Evolutionary conservation across 2,797 vertebrate genomes (phyloP).

Genomic region (Enteromius unitaeniatus): DNA sequence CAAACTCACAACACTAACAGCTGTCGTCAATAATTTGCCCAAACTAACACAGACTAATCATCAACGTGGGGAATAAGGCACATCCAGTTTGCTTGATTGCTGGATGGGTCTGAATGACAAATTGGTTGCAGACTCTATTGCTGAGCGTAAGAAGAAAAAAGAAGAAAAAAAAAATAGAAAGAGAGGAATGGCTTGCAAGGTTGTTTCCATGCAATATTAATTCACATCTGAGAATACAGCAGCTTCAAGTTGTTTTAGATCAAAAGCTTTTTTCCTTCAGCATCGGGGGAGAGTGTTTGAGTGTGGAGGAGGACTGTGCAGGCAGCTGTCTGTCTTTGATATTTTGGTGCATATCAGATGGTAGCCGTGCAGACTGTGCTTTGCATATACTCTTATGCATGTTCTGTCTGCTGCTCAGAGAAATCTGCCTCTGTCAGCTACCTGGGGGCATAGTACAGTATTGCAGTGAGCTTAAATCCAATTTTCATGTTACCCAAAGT

Average conservation of each 20-base stretch:
- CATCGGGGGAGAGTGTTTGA: constrained; percentile 73
- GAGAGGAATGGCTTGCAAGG: constrained; percentile 67
- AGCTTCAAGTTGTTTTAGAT: constrained; percentile 75
- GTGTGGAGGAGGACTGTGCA: constrained; percentile 58
- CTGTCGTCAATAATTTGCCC: constrained; percentile 53
- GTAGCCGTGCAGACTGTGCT: constrained; percentile 59
- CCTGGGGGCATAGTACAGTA: constrained; percentile 24
- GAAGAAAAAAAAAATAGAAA: constrained; percentile 10
- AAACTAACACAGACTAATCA: constrained; percentile 52
- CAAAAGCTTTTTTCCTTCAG: constrained; percentile 76
- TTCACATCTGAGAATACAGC: constrained; percentile 73
- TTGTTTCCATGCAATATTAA: constrained; percentile 79
- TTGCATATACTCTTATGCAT: constrained; percentile 47
- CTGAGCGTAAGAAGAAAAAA: constrained; percentile 59
- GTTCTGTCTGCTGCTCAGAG: constrained; percentile 22
- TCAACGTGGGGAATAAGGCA: constrained; percentile 28
- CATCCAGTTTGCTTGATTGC: constrained; percentile 9
- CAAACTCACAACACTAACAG: constrained; percentile 42
- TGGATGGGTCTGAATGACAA: constrained; percentile 45
- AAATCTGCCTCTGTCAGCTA: constrained; percentile 43
- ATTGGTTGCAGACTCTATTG: constrained; percentile 43
- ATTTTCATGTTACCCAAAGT: constrained; percentile 29
- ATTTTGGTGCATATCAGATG: constrained; percentile 66
- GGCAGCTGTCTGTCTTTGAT: constrained; percentile 70
- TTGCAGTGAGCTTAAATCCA: constrained; percentile 29